Base-by-base conservation (phyloP, 2,888 invertebrate genomes). In the Trichogramma evanescens region DNA sequence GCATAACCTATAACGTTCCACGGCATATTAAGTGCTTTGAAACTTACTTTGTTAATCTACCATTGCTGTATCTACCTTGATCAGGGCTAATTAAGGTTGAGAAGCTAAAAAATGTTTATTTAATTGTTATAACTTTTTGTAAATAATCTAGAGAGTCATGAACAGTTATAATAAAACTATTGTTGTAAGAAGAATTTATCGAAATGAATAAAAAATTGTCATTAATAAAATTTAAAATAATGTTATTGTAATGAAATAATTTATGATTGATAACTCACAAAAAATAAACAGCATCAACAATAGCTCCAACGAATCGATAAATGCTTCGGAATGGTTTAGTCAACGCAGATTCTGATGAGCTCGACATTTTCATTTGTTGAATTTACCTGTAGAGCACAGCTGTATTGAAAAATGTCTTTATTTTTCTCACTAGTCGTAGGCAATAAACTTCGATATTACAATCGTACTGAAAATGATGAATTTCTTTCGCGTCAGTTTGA, bases 11-110 rank as follows among this genome's bases (percentile, higher is more conserved):
- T 26, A 26, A 26, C 26, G 26, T 26, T 26, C 26, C 26, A 26
- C 3, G 26, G 26, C 26, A 26, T 26, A 26, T 26, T 26, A 26
- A 26, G 26, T 26, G 38, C 6, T 46, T n/a, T 42, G 8, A 43
- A 26, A 58, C 58, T 58, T 50, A 63, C 63, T 50, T 46, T 42
- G 58, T 55, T 10, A 60, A 55, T 7, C 62, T 56, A 41, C 58
- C 55, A 52, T 55, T 54, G n/a, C 44, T 56, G 46, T 61, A 42
- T 49, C 58, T 63, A 13, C 60, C 63, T 43, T 49, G 56, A 4
- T 55, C 60, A 50, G 71, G 70, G 63, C 63, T 69, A 9, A 73
- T 7, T 44, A 76, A 63, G 4, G 75, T 72, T 53, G 61, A 64
- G 43, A 75, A 72, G 60, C 76, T 76, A 42, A 26, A 59, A 62